Evolutionary conservation across 2,797 vertebrate genomes (phyloP), one percentile per base, ranked within the genome.

Genomic region (Ptychobarbus kaznakovi): DNA sequence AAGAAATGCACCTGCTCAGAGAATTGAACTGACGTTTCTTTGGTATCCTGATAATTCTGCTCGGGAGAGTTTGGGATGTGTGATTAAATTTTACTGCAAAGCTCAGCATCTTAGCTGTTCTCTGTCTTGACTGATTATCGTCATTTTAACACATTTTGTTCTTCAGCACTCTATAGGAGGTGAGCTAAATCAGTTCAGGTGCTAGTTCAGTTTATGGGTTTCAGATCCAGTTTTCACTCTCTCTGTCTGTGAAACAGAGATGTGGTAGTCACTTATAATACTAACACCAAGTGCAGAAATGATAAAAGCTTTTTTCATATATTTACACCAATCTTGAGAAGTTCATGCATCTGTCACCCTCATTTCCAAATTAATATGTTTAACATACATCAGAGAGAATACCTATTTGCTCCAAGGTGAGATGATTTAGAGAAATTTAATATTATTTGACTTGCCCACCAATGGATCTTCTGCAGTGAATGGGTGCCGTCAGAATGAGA

Each of bases 71-170:
- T 85, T 32, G 42, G 32, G 68, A 85, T 25, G n/a, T 80, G 77
- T 51, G 68, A 85, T 85, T 85, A 51, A 40, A 80, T 80, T 85
- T 85, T 85, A 65, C 68, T 80, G 84, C 84, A 53, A 40, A 73
- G 84, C 84, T 85, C 77, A 80, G 83, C 76, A 69, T 32, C 40
- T 72, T 38, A 18, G 77, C 68, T 51, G 84, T 74, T 85, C 68
- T 65, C 53, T 53, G 84, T 80, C 84, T 63, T 51, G 42, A 28
- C 10, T 11, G 22, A 80, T 85, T 73, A 73, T 25, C 65, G 68
- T 85, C 77, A 74, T 69, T 80, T 85, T 65, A 85, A 80, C 25
- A 28, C 53, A 51, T 10, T 80, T 73, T 85, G 53, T 78, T 74
- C 61, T 25, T 69, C 63, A 70, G 74, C 65, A 58, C 32, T 75